Evolutionary conservation across 2,113 vertebrate species (phyloP).

Genomic region (Larimichthys polyactis): DNA sequence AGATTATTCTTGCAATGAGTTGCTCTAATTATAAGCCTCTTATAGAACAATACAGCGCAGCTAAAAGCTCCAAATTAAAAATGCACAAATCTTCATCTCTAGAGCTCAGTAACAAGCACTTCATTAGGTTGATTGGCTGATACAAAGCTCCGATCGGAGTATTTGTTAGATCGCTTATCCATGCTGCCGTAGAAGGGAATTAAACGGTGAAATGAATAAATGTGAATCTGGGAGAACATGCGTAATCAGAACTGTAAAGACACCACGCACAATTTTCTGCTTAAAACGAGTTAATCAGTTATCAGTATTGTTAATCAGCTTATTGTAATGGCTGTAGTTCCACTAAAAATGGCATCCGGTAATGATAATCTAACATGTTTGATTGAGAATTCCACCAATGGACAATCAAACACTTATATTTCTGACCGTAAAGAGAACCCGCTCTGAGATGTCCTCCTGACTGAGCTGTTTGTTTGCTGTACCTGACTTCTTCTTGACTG

Average conservation of each 20-base stretch:
- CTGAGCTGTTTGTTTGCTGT: background rate
- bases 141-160: background rate
- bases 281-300: background rate
- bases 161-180: background rate
- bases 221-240: background rate
- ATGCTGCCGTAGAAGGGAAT: background rate
- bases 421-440: background rate
- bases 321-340: background rate
- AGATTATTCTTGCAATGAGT: background rate
- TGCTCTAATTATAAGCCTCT: background rate
- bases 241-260: too few relatives aligned
- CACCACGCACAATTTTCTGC: background rate
- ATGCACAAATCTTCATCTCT: background rate
- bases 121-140: conserved; percentile 4
- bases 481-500: background rate
- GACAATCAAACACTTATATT: background rate
- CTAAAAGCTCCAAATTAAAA: background rate
- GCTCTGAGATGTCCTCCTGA: background rate
- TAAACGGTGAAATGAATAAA: background rate
- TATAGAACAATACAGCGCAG: background rate
- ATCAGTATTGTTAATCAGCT: background rate
- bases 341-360: background rate
- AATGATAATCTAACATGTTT: background rate
- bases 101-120: background rate
- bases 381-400: background rate